Evolutionary conservation across 1,140 invertebrate species (phyloP).

Genomic region (Aricia agestis): DNA sequence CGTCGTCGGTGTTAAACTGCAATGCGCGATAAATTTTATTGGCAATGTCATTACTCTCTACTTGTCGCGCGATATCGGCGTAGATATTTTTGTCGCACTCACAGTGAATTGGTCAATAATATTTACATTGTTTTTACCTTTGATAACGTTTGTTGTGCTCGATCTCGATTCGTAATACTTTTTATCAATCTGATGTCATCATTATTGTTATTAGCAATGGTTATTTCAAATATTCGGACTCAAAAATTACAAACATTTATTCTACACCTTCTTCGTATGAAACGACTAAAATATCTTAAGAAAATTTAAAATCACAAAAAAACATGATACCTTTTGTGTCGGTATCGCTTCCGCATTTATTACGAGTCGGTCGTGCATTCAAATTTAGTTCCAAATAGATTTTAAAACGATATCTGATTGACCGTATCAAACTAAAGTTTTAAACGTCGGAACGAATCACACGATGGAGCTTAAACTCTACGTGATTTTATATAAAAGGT

Average conservation of each 20-base stretch:
- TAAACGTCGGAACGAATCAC: conserved; percentile 15
- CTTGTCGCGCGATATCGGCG: conserved; percentile 19
- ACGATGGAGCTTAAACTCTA: conserved; percentile 1
- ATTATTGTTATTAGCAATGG: not conserved
- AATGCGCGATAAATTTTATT: conserved; percentile 33
- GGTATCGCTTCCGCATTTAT: conserved; percentile 6
- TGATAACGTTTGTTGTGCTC: not conserved
- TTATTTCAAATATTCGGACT: not conserved
- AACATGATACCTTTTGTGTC: not conserved
- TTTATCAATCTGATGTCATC: no score
- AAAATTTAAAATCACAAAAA: not conserved
- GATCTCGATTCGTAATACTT: not conserved
- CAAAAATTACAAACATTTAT: not conserved
- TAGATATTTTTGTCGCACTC: conserved; percentile 13
- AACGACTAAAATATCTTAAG: not conserved
- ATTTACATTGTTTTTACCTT: conserved; percentile 3
- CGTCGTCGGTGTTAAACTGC: conserved; percentile 27
- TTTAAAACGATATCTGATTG: conserved; percentile 11
- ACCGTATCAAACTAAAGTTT: not conserved
- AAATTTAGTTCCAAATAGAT: conserved; percentile 13
- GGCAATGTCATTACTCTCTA: conserved; percentile 34
- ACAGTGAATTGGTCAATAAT: conserved; percentile 9
- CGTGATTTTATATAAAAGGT: not conserved
- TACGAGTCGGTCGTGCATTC: conserved; percentile 4
- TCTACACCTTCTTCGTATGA: no score